Evolutionary conservation across 1,140 invertebrate genomes (phyloP).

Genomic region (Teleopsis dalmanni): DNA sequence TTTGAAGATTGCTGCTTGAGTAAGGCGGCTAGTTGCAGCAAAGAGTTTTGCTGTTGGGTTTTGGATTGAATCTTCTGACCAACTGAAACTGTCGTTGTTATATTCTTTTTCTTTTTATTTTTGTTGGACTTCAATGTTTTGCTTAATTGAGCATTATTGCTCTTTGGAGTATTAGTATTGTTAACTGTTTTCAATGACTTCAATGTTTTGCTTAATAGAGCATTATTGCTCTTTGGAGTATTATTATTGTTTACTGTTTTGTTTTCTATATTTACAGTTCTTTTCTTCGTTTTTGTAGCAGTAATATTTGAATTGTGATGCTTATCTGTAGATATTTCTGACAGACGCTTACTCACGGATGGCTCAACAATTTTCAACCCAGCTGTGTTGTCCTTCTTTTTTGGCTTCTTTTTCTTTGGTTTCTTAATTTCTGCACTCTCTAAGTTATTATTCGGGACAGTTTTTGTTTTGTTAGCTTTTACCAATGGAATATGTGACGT

Average conservation of each 20-base stretch:
- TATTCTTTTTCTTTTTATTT: neutral
- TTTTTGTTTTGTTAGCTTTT: neutral
- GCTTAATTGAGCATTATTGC: neutral
- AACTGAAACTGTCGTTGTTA: neutral
- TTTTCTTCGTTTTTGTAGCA: neutral
- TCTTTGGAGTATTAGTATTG: neutral
- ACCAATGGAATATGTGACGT: neutral
- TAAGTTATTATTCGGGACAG: neutral
- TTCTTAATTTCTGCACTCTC: neutral
- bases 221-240: neutral
- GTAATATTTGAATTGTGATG: neutral
- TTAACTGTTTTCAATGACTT: neutral
- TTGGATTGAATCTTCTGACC: neutral
- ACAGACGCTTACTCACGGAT: neutral
- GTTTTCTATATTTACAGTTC: neutral
- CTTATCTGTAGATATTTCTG: neutral
- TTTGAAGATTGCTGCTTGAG: neutral
- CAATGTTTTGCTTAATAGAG: neutral
- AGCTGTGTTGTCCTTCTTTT: neutral
- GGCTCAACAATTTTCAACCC: slow-evolving; percentile 2
- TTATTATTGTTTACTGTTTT: neutral
- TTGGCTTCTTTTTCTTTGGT: slow-evolving; percentile 4
- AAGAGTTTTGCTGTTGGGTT: slow-evolving; percentile 2
- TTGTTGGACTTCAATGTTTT: slow-evolving; percentile 1
- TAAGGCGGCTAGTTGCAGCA: slow-evolving; percentile 1